Percentiles rank a stretch among this genome's conserved stretches.
These are phyloP conservation scores for Periophthalmus modestus DNA, from an alignment of 2,113 vertebrate genomes.

Conservation along the genomic window DNA sequence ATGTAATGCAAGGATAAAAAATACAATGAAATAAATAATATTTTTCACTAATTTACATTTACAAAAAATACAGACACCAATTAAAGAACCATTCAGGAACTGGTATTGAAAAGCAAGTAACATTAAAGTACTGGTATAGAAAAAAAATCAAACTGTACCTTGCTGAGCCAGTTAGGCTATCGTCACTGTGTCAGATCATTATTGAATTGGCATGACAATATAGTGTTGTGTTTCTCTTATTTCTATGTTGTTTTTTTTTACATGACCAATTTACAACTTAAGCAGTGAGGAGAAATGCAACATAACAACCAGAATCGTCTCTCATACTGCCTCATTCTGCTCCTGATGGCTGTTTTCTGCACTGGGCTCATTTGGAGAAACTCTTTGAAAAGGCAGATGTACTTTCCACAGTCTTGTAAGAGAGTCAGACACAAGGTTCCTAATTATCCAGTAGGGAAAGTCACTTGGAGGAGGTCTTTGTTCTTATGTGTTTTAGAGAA, in stretches of 20 bases:
- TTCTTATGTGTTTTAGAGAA: conserved; percentile 17
- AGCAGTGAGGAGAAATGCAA: conserved; percentile 32
- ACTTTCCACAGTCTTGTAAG: conserved; percentile 16
- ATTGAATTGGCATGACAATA: neutral
- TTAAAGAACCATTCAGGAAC: no score
- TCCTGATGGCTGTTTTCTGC: conserved; percentile 35
- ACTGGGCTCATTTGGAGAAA: conserved; percentile 11
- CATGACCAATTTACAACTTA: conserved; percentile 33
- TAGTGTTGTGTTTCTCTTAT: conserved; percentile 36
- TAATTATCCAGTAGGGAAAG: conserved; percentile 15
- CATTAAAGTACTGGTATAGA: no score
- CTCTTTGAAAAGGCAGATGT: conserved; percentile 5
- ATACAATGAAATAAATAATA: no score
- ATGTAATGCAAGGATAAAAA: no score
- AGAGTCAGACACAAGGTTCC: conserved; percentile 21
- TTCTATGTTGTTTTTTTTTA: conserved; percentile 16
- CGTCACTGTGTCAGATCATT: no score
- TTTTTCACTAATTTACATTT: no score
- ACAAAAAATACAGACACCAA: no score
- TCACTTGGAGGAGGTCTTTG: conserved; percentile 19
- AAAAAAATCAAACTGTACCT: no score
- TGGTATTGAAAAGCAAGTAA: no score
- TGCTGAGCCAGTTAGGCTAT: no score
- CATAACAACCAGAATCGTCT: conserved; percentile 32
- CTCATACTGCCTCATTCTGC: conserved; percentile 19